Percentiles rank a stretch among this genome's conserved stretches.
These are phyloP conservation scores for Cabera pusaria DNA, from an alignment of 2,888 invertebrate genomes.

Conservation along the genomic window DNA sequence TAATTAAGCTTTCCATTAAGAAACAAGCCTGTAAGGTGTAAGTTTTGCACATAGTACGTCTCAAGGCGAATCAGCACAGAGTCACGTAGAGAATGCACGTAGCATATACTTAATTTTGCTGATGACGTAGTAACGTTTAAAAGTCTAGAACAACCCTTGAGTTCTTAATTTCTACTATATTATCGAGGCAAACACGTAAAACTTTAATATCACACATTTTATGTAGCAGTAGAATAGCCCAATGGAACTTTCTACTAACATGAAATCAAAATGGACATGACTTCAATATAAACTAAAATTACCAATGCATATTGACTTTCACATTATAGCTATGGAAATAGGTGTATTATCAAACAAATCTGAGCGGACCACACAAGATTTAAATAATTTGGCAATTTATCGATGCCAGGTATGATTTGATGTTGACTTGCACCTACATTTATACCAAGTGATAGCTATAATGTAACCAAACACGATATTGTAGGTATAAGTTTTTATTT, in stretches of 20 bases:
- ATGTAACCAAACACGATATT: conserved; percentile 47
- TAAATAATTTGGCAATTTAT: conserved; percentile 69
- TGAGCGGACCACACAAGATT: conserved; percentile 53
- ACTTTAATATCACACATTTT: conserved; percentile 14
- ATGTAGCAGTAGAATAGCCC: conserved; percentile 12
- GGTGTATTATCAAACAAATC: conserved; percentile 36
- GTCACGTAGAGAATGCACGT: conserved; percentile 46
- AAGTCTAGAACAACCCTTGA: conserved; percentile 17
- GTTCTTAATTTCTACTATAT: conserved; percentile 5
- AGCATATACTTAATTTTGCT: conserved; percentile 37
- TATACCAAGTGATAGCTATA: conserved; percentile 41
- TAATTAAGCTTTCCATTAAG: conserved; percentile 63
- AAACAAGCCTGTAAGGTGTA: conserved; percentile 38
- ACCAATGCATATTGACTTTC: conserved; percentile 35
- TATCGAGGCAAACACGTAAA: conserved; percentile 1
- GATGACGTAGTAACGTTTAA: conserved; percentile 30
- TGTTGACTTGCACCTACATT: conserved; percentile 47
- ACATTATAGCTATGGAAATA: conserved; percentile 33
- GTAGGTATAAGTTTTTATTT: conserved; percentile 50
- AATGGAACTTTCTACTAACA: conserved; percentile 10
- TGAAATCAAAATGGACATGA: conserved; percentile 27
- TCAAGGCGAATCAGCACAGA: conserved; percentile 40
- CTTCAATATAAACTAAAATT: conserved; percentile 26
- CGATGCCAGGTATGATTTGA: conserved; percentile 56
- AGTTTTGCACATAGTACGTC: conserved; percentile 49